Percentiles rank a stretch among this genome's conserved stretches.
Conservation (phyloP, 2,113 vertebrate genomes). For the Phrynocephalus versicolor region DNA sequence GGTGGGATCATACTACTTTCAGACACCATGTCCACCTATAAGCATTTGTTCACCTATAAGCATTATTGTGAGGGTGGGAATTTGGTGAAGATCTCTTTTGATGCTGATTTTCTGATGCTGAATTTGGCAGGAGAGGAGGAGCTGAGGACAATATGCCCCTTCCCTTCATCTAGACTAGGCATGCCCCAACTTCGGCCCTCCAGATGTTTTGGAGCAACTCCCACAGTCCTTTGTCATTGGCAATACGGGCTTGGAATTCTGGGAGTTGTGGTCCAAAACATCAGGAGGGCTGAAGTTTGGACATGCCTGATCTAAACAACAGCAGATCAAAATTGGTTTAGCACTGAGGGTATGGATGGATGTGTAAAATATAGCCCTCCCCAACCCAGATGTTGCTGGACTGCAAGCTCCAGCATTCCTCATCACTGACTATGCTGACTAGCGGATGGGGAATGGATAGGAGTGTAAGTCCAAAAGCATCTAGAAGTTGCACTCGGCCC, state of each 20-base stretch:
- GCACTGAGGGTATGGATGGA: fast-evolving
- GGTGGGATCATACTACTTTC: neutral
- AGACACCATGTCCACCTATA: neutral
- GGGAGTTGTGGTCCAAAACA: too few species aligned
- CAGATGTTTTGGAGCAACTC: too few species aligned
- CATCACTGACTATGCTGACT: neutral
- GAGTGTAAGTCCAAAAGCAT: too few species aligned
- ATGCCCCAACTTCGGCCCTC: too few species aligned
- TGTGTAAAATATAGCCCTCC: too few species aligned
- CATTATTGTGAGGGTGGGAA: slow-evolving; percentile 4
- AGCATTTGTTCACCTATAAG: too few species aligned
- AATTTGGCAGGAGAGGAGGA: neutral
- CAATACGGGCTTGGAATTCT: too few species aligned
- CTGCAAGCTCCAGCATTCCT: too few species aligned
- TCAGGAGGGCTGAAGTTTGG: too few species aligned
- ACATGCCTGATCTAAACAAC: neutral
- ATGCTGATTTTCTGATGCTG: neutral
- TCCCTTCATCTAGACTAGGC: neutral
- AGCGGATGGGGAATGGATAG: neutral
- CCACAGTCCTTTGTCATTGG: too few species aligned
- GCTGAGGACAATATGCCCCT: fast-evolving
- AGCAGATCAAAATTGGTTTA: neutral
- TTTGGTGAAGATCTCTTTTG: neutral
- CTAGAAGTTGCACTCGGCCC: too few species aligned
- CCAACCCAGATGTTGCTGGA: too few species aligned